Conservation (phyloP, 2,888 invertebrate species). For the Meghimatium bilineatum region DNA sequence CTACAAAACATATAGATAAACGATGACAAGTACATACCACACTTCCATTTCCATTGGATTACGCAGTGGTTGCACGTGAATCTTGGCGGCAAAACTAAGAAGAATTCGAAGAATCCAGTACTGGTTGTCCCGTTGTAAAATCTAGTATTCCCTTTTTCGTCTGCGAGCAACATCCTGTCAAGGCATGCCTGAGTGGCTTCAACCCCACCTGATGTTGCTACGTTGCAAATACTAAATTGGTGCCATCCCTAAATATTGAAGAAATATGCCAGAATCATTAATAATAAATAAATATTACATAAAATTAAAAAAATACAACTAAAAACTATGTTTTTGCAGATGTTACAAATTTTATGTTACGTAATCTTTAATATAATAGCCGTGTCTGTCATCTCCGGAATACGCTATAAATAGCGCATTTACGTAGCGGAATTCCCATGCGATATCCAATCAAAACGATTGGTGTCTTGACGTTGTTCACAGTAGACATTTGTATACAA, state of each 20-base stretch:
- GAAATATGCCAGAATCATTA: too few relatives aligned
- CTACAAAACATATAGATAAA: neutral
- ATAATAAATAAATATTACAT: too few relatives aligned
- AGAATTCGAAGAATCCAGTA: conserved; percentile 16
- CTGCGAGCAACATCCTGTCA: conserved; percentile 17
- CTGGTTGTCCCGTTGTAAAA: neutral
- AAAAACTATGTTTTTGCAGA: too few relatives aligned
- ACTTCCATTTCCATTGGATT: conserved; percentile 55
- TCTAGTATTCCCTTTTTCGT: conserved; percentile 12
- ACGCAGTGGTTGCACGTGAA: conserved; percentile 33
- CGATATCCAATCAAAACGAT: too few relatives aligned
- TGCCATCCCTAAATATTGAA: conserved; percentile 41
- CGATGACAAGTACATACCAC: conserved; percentile 35
- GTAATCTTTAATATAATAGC: too few relatives aligned
- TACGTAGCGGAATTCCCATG: too few relatives aligned
- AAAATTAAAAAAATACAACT: too few relatives aligned
- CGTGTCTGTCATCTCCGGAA: too few relatives aligned
- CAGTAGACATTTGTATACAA: too few relatives aligned
- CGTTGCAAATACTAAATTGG: conserved; percentile 53
- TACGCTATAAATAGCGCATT: too few relatives aligned
- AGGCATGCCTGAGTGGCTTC: conserved; percentile 39
- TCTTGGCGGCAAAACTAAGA: conserved; percentile 18
- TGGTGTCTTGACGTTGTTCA: too few relatives aligned
- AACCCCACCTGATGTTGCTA: conserved; percentile 9
- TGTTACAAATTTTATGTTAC: too few relatives aligned